Base-by-base conservation (phyloP, 2,888 invertebrate species). In the Diloba caeruleocephala region DNA sequence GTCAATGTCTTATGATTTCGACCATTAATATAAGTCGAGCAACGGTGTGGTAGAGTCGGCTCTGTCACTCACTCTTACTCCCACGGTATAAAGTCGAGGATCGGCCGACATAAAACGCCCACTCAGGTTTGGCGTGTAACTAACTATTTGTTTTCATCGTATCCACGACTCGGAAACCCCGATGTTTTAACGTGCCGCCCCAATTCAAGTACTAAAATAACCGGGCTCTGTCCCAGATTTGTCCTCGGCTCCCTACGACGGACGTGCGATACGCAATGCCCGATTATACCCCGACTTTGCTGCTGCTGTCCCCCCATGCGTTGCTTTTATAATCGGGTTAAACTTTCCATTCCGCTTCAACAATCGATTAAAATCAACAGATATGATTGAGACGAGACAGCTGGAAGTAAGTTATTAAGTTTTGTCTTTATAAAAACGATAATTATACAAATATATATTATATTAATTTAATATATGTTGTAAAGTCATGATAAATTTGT, bases 191-290 rank as follows among this genome's bases (percentile, higher is more conserved):
- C 88, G 84, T 85, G 84, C 80, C 84, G 90, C 80, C 87, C 90
- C 83, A 90, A 88, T 90, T 93, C 84, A 81, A 81, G 78, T 77
- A 84, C 89, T 82, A 80, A 92, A 92, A 93, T 93, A 92, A 88
- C 81, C 68, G 53, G 84, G 79, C 80, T 76, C 74, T 87, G 90
- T 83, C 87, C 90, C 84, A 90, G 79, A 85, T 92, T 81, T 72
- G 74, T 74, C 82, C 81, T 82, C 81, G 68, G 77, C 53, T 68
- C 77, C 77, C 73, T 69, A 71, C 71, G 71, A 74, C 79, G 76
- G 68, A 76, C 75, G 65, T 68, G 66, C 63, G 75, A 75, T 76
- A 78, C 74, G 76, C 59, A 72, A 67, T 74, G 65, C 59, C 46
- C 44, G 75, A 76, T 81, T 70, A 67, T 70, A 54, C 43, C 48